Conservation (phyloP, 2,113 vertebrate genomes). For the Maylandia zebra region DNA sequence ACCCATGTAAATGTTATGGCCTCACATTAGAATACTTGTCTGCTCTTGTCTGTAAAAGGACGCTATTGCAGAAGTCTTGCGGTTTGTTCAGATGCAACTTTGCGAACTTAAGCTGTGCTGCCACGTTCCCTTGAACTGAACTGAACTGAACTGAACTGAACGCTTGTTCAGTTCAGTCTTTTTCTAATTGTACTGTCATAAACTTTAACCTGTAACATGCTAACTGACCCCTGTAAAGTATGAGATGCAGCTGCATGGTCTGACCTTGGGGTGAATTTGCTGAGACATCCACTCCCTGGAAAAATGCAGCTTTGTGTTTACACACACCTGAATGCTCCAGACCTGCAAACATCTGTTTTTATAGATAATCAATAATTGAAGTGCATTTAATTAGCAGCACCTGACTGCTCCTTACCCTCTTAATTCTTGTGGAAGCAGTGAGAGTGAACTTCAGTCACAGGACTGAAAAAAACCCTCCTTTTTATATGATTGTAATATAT, state of each 20-base stretch:
- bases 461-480: neutral
- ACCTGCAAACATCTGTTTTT: neutral
- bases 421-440: neutral
- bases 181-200: neutral
- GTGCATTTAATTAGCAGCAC: neutral
- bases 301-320: neutral
- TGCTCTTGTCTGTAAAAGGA: neutral
- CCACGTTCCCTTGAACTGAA: neutral
- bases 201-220: neutral
- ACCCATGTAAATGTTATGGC: neutral
- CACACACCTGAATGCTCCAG: neutral
- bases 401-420: neutral
- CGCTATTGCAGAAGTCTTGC: neutral
- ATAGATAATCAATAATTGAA: neutral
- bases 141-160: no score
- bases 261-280: neutral
- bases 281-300: neutral
- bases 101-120: neutral
- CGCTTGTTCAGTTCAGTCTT: neutral
- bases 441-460: neutral
- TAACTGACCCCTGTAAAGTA: neutral
- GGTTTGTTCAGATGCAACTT: neutral
- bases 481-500: neutral
- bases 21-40: neutral
- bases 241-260: neutral